phyloP scores from a whole-genome alignment of 2,113 vertebrate species.

The Myodes glareolus region DNA sequence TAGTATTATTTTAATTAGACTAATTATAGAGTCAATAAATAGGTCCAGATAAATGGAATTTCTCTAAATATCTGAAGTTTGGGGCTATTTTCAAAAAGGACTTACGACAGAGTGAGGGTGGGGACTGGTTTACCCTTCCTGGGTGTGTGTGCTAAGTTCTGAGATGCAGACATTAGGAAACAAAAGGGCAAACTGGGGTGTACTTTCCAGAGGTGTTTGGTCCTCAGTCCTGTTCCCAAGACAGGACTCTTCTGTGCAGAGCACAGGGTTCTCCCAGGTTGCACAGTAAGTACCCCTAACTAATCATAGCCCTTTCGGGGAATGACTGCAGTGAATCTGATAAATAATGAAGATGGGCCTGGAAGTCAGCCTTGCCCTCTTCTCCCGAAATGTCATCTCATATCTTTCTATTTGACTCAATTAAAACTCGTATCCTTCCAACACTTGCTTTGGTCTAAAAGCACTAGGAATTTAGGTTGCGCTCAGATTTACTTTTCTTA shows the following conservation, averaged over 20 bases:
- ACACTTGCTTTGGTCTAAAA: neutral
- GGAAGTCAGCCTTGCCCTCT: constrained; percentile 39
- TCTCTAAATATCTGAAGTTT: constrained; percentile 34
- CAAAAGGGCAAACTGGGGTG: neutral
- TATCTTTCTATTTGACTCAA: constrained; percentile 46
- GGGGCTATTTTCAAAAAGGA: neutral
- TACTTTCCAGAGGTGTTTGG: neutral
- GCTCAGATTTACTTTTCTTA: neutral
- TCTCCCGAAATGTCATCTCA: constrained; percentile 49
- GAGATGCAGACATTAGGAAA: neutral
- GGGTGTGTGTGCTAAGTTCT: neutral
- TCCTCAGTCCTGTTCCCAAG: neutral
- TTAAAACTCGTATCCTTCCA: neutral
- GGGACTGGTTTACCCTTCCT: neutral
- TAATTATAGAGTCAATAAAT: constrained; percentile 21
- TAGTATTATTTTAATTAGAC: constrained; percentile 23
- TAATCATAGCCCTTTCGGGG: constrained; percentile 57
- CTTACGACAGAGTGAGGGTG: neutral
- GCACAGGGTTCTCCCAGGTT: constrained; percentile 54
- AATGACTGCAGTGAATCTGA: constrained; percentile 45
- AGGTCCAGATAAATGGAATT: constrained; percentile 55
- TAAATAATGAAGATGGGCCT: constrained; percentile 78
- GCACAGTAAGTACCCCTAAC: constrained; percentile 42
- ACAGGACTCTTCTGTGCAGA: neutral
- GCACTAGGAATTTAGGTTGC: neutral